Percentiles rank a stretch among this genome's conserved stretches.
These are phyloP conservation scores for Bombylius discolor DNA, from an alignment of 2,888 invertebrate genomes.

Conservation along the genomic window DNA sequence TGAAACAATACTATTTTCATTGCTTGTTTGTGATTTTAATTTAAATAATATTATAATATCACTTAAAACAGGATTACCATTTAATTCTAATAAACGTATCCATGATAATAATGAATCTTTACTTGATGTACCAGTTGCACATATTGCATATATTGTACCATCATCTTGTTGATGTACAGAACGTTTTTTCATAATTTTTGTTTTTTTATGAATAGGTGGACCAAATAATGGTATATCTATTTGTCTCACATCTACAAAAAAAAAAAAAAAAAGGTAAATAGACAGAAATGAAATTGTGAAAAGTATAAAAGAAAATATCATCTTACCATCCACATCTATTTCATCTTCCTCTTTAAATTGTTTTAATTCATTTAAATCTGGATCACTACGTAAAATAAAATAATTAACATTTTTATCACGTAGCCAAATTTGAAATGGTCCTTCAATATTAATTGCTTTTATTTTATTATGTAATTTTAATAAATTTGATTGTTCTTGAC, in stretches of 20 bases:
- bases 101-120: conserved; percentile 87
- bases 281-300: not conserved
- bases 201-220: conserved; percentile 34
- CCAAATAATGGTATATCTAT: conserved; percentile 47
- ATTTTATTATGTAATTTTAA: conserved; percentile 47
- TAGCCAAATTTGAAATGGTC: conserved; percentile 70
- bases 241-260: conserved; percentile 52
- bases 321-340: conserved; percentile 53
- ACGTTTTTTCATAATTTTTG: conserved; percentile 38
- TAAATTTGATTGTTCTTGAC: conserved; percentile 58
- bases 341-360: conserved; percentile 30
- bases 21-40: conserved; percentile 45
- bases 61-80: conserved; percentile 58
- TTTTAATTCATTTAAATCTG: conserved; percentile 39
- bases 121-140: conserved; percentile 82
- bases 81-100: conserved; percentile 67
- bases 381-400: conserved; percentile 66
- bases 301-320: not conserved
- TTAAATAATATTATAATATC: conserved; percentile 76
- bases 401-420: conserved; percentile 63
- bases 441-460: conserved; percentile 69
- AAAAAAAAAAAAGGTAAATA: conserved; percentile 1
- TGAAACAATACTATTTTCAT: not conserved
- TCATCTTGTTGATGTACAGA: conserved; percentile 88
- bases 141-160: conserved; percentile 73